phyloP scores from a whole-genome alignment of 2,113 vertebrate species.

The Irena cyanogastra region DNA sequence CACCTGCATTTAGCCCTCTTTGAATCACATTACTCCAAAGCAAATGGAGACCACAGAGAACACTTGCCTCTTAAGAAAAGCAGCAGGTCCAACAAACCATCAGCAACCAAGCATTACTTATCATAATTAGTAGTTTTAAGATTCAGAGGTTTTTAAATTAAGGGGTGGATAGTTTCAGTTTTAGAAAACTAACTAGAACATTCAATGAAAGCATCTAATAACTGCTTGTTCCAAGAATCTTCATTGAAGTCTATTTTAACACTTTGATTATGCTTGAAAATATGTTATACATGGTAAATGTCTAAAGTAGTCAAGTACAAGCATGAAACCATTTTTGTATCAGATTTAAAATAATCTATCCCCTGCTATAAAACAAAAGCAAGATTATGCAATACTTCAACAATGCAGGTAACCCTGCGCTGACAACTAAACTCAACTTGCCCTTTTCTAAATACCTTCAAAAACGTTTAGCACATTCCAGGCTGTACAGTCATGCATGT shows the following conservation, averaged over 20 bases:
- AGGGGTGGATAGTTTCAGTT: neutral
- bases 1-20: neutral
- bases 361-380: neutral
- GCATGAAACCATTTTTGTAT: neutral
- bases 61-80: neutral
- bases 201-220: neutral
- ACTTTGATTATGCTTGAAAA: neutral
- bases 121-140: neutral
- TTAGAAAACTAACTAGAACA: neutral
- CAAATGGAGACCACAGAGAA: neutral
- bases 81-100: neutral
- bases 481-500: neutral
- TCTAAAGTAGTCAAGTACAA: neutral
- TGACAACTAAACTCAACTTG: neutral
- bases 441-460: neutral
- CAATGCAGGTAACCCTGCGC: neutral
- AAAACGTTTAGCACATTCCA: slow-evolving; percentile 8
- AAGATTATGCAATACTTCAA: neutral
- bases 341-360: neutral
- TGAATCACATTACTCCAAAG: neutral
- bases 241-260: neutral
- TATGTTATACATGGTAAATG: neutral
- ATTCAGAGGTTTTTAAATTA: neutral
- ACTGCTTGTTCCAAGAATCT: neutral
- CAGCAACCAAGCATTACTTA: neutral